Evolutionary conservation across 1,140 invertebrate species (phyloP).

Genomic region (Steinernema feltiae): DNA sequence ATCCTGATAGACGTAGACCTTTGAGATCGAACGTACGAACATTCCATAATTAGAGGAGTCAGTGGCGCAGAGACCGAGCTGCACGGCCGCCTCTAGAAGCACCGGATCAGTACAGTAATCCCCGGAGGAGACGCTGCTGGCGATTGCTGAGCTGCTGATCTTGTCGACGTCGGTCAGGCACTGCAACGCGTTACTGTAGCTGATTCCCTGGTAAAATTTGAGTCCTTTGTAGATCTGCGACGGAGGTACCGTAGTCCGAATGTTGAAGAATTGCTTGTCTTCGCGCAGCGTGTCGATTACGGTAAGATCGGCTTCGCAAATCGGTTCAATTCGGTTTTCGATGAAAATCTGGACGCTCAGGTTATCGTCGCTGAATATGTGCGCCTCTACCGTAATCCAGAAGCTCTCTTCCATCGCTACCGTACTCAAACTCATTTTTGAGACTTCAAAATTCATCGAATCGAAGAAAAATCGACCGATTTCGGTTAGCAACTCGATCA

Average conservation of each 20-base stretch:
- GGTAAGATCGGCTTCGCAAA: background rate
- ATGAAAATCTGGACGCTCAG: background rate
- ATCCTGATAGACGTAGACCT: slow-evolving; percentile 3
- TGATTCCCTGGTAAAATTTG: background rate
- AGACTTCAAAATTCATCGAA: slow-evolving; percentile 5
- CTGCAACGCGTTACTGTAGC: background rate
- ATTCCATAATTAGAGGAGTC: background rate
- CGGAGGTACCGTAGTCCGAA: background rate
- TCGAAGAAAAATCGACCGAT: background rate
- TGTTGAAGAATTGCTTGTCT: background rate
- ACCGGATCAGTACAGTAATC: background rate
- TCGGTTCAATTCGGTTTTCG: background rate
- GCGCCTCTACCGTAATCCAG: background rate
- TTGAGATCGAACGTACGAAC: background rate
- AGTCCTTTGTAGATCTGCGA: slow-evolving; percentile 3
- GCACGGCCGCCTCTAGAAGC: background rate
- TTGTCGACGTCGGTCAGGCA: background rate
- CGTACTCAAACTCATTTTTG: background rate
- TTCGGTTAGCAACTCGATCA: background rate
- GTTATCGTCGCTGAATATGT: background rate
- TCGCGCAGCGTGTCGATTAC: background rate
- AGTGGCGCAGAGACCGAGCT: background rate
- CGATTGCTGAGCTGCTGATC: background rate
- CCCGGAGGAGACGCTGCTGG: background rate
- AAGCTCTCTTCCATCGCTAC: background rate